These are phyloP conservation scores for Muricea muricata DNA, from an alignment of 92 coral and sea anemone genomes.

Conservation along the genomic window DNA sequence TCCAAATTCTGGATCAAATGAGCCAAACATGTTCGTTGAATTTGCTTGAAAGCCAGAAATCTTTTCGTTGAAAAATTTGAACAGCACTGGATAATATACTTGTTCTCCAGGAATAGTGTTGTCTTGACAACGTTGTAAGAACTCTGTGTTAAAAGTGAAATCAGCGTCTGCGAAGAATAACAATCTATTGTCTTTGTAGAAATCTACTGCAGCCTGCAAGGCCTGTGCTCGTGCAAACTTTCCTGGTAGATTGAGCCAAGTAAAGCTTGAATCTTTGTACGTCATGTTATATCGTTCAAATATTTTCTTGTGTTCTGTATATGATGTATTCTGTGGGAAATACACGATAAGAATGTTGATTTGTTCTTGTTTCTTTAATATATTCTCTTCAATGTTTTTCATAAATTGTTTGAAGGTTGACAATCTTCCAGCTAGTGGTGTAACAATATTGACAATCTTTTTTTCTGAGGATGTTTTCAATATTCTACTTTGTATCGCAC, in stretches of 20 bases:
- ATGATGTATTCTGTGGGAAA: constrained; percentile 74
- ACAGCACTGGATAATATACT: constrained; percentile 92
- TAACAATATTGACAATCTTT: constrained; percentile 78
- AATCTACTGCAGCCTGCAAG: constrained; percentile 89
- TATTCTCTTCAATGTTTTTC: constrained; percentile 79
- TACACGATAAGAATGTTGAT: constrained; percentile 87
- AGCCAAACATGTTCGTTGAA: constrained; percentile 47
- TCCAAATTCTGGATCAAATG: constrained; percentile 76
- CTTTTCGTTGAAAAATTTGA: constrained; percentile 84
- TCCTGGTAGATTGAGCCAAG: constrained; percentile 90
- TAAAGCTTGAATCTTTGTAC: constrained; percentile 74
- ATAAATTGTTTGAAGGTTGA: constrained; percentile 81
- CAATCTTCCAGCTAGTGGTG: constrained; percentile 88
- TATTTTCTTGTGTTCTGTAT: constrained; percentile 72
- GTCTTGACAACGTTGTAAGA: constrained; percentile 88
- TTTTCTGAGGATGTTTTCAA: too few species aligned
- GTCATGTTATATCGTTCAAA: constrained; percentile 66
- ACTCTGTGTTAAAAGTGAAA: constrained; percentile 74
- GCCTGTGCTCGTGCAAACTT: constrained; percentile 87
- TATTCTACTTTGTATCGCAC: constrained; percentile 76
- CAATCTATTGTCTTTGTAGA: constrained; percentile 73
- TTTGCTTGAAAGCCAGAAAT: constrained; percentile 62
- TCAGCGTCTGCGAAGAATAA: constrained; percentile 93
- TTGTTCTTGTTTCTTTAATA: constrained; percentile 74
- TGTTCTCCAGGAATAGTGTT: constrained; percentile 77